phyloP scores from a whole-genome alignment of 2,888 invertebrate genomes.

The Oegoconia quadripuncta region DNA sequence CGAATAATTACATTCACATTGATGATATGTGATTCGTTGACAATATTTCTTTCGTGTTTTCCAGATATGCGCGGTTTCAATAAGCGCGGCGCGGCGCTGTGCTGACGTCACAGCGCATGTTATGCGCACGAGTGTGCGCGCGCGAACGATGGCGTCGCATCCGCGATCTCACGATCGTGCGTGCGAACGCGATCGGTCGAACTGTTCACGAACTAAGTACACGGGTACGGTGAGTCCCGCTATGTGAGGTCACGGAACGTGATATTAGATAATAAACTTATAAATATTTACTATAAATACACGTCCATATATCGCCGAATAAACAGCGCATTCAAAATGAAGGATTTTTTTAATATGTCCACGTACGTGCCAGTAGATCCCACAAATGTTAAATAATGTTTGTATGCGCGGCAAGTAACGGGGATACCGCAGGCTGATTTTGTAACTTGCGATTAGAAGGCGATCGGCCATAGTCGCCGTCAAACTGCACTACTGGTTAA shows the following conservation, averaged over 20 bases:
- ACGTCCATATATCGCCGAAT: slow-evolving; percentile 3
- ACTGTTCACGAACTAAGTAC: slow-evolving; percentile 8
- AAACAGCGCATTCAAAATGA: too few relatives aligned
- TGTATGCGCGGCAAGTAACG: too few relatives aligned
- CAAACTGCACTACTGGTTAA: too few relatives aligned
- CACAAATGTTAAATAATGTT: too few relatives aligned
- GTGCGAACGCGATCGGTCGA: neutral
- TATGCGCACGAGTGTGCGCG: neutral
- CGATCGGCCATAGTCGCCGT: too few relatives aligned
- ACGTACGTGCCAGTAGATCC: too few relatives aligned
- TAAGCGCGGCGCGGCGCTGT: slow-evolving; percentile 43
- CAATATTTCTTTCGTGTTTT: slow-evolving; percentile 15
- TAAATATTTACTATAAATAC: neutral
- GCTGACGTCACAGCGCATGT: slow-evolving; percentile 33
- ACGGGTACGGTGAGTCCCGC: slow-evolving; percentile 24
- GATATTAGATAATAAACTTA: slow-evolving; percentile 35
- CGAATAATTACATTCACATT: too few relatives aligned
- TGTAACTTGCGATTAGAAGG: too few relatives aligned
- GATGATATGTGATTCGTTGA: too few relatives aligned
- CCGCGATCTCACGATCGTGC: too few relatives aligned
- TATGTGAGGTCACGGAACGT: slow-evolving; percentile 28
- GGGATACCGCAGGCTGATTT: too few relatives aligned
- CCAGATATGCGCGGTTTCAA: slow-evolving; percentile 72
- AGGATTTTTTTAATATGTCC: too few relatives aligned
- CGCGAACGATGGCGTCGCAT: neutral